phyloP scores from a whole-genome alignment of 1,140 invertebrate genomes.

The Temnothorax nylanderi region DNA sequence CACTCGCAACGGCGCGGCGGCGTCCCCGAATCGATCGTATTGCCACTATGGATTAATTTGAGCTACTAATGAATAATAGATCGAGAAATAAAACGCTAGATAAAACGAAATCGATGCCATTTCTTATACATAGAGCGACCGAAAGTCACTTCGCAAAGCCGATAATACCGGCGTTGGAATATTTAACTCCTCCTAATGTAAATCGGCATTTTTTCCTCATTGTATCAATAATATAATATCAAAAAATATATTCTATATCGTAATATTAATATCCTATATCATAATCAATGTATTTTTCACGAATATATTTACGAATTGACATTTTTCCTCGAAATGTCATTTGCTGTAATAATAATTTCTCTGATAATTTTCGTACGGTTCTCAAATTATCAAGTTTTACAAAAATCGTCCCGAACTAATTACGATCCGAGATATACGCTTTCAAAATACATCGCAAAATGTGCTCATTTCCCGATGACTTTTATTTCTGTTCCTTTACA shows the following conservation, averaged over 20 bases:
- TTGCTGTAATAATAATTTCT: not conserved
- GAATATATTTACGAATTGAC: too few species aligned
- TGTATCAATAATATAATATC: not conserved
- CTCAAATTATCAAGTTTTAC: not conserved
- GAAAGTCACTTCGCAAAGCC: not conserved
- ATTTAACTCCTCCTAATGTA: not conserved
- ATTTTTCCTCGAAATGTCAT: not conserved
- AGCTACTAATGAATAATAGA: constrained; percentile 17
- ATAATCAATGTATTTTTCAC: not conserved
- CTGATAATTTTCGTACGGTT: not conserved
- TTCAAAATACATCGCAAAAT: not conserved
- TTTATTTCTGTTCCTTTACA: not conserved
- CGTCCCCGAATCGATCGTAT: constrained; percentile 18
- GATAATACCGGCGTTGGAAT: not conserved
- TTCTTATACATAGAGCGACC: not conserved
- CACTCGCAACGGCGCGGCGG: not conserved
- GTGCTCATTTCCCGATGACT: not conserved
- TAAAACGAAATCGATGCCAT: not conserved
- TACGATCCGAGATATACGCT: not conserved
- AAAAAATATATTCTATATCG: not conserved
- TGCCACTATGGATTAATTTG: constrained; percentile 34
- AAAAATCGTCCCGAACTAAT: not conserved
- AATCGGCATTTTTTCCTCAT: not conserved
- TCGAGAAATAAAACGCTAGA: constrained; percentile 3
- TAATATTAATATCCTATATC: too few species aligned